Evolutionary conservation across 2,888 invertebrate species (phyloP), one percentile per base, ranked within the genome.

Genomic region (Morpho deidamia): DNA sequence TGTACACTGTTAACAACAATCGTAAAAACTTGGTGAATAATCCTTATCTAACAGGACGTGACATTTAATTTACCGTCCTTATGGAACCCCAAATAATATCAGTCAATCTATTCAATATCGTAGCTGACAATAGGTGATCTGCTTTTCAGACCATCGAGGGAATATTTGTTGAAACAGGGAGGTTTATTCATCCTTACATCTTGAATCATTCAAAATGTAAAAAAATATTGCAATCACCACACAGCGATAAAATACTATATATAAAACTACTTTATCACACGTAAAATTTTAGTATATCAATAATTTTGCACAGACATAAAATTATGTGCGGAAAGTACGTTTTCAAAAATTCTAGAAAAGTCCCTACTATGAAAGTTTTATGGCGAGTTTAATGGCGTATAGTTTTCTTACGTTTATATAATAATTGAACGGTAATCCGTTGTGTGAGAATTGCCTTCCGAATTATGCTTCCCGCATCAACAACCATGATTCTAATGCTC

Each of bases 81-180:
- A 57, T 58, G 64, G 58, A 65, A 66, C 65, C 65, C 62, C 7
- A 11, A 50, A 8, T 44, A 23, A 34, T 2, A 37, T 32, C 11
- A 34, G 42, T 12, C 34, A 34, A 14, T 14, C 2, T 14, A 2
- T 4, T 2, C 23, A 5, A 23, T 5, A 2, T 23, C 23, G 50
- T 47, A 84, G 86, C 87, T 85, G 88, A 88, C 71, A 85, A 87
- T 74, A 78, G 83, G 87, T 76, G 67, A 77, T 70, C 87, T 89
- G 88, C 88, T 74, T 82, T 71, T 86, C 87, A 84, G 88, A 89
- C 78, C 85, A 74, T 72, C 62, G 87, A 88, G 87, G 88, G 84
- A 67, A 47, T 12, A 51, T 69, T 74, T 83, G 83, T 70, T 62
- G 69, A 68, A 58, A 64, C 61, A 70, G 81, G 78, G 78, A 72